A percentile compares a stretch with the other conserved stretches of the same genome.
phyloP scores from a whole-genome alignment of 2,888 invertebrate species.

The Drosophila leonis region DNA sequence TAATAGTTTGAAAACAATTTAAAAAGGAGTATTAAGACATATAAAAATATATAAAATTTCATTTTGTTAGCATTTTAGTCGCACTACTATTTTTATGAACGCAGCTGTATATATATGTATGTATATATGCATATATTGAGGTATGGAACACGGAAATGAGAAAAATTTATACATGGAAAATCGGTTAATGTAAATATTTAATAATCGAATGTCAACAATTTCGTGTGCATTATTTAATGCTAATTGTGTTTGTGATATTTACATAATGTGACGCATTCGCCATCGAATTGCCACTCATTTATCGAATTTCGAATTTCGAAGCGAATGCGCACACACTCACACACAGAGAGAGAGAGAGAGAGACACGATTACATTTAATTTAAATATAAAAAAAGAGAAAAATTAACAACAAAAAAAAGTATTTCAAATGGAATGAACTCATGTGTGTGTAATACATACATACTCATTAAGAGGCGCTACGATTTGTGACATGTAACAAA shows the following conservation, averaged over 20 bases:
- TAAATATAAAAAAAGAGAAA: constrained; percentile 5
- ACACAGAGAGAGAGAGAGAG: constrained; percentile 16
- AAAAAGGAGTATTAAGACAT: too few species aligned
- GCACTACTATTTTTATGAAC: too few species aligned
- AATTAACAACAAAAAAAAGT: background rate
- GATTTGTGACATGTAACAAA: constrained; percentile 1
- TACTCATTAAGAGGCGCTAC: constrained; percentile 6
- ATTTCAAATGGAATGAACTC: constrained; percentile 2
- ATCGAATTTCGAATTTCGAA: constrained; percentile 14
- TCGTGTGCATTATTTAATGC: constrained; percentile 45
- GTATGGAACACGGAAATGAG: constrained; percentile 16
- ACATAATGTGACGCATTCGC: constrained; percentile 31
- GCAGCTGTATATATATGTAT: background rate
- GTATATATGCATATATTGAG: background rate
- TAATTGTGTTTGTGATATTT: constrained; percentile 46
- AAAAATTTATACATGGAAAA: constrained; percentile 15
- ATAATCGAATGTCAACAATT: constrained; percentile 26
- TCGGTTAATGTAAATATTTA: constrained; percentile 24
- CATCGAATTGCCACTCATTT: constrained; percentile 18
- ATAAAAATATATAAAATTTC: too few species aligned
- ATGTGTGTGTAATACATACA: constrained; percentile 35
- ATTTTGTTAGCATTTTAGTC: too few species aligned
- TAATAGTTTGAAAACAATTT: too few species aligned
- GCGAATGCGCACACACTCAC: constrained; percentile 23
- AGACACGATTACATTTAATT: constrained; percentile 26